Base-by-base conservation (phyloP, 1,140 invertebrate species). In the Drosophila eugracilis region DNA sequence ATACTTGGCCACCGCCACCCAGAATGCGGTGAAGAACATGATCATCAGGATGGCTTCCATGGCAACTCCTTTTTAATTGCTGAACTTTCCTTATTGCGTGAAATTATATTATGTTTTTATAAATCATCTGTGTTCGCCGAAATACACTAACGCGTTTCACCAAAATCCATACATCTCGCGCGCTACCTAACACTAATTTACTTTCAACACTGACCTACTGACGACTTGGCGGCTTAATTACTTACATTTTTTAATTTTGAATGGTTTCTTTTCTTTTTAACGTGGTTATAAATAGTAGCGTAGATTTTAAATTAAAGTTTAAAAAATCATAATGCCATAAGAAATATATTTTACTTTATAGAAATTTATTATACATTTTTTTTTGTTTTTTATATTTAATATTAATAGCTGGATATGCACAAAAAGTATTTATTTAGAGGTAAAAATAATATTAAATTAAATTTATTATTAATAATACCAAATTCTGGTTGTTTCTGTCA, bases 1-100 rank as follows among this genome's bases (percentile, higher is more conserved):
- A n/a, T 95, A 95, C 72, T 96, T 95, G 55, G 97, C 97, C 36
- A 98, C 94, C 6, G 94, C 93, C 39, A 94, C 96, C 97, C 97
- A 98, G 17, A 98, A 90, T 5, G 94, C 92, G 1, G 97, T 97
- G 74, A 98, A 95, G 84, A 97, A 92, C 21, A 96, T 92, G 59
- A 97, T 92, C 47, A 96, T 96, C 69, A 97, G 79, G 34, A 94
- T 32, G n/a, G 19, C 42, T 44, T 52, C 47, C 79, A 58, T 72
- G 15, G 10, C 10, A 24, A 5, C 17, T 58, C 9, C 0, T 14
- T 7, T 45, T 34, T 30, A 44, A 0, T n/a, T 14, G 5, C 10
- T 66, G 4, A 19, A 34, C 34, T 72, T 72, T 50, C 19, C n/a
- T 50, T 72, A 12, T 49, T 59, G 17, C 52, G 69, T 72, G 17